These are phyloP conservation scores for Hermatobates lingyangjiaoensis DNA, from an alignment of 1,140 invertebrate species.

Conservation along the genomic window DNA sequence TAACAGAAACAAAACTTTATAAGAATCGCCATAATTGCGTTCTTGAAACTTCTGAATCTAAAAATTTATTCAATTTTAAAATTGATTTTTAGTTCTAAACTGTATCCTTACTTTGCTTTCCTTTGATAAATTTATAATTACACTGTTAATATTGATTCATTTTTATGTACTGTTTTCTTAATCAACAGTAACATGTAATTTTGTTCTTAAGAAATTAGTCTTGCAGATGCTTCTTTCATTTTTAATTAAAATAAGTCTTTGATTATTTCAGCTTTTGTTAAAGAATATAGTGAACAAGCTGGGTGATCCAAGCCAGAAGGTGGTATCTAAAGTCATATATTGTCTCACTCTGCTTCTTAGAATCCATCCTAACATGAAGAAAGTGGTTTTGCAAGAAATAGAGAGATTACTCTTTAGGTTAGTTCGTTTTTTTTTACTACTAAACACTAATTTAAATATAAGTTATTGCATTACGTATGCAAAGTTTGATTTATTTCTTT, in stretches of 20 bases:
- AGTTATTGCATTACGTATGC: not conserved
- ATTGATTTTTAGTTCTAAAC: not conserved
- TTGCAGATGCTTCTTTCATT: not conserved
- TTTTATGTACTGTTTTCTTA: not conserved
- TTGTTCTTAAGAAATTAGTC: not conserved
- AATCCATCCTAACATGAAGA: slow-evolving; percentile 82
- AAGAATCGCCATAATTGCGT: no score
- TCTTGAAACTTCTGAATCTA: no score
- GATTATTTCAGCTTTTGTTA: slow-evolving; percentile 45
- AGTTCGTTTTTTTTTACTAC: slow-evolving; percentile 13
- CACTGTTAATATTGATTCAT: not conserved
- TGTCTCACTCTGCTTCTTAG: slow-evolving; percentile 68
- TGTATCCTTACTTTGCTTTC: not conserved
- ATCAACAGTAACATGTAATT: not conserved
- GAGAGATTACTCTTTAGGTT: slow-evolving; percentile 71
- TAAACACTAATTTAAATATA: not conserved
- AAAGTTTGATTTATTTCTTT: no score
- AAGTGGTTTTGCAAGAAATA: slow-evolving; percentile 65
- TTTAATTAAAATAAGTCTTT: slow-evolving; percentile 4
- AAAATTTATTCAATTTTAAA: not conserved
- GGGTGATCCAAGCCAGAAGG: slow-evolving; percentile 74
- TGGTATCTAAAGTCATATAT: slow-evolving; percentile 71
- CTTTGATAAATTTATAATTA: not conserved
- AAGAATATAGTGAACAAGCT: slow-evolving; percentile 80
- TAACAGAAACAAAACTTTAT: no score